These are phyloP conservation scores for Polypterus senegalus DNA, from an alignment of 2,113 vertebrate species.

Conservation along the genomic window DNA sequence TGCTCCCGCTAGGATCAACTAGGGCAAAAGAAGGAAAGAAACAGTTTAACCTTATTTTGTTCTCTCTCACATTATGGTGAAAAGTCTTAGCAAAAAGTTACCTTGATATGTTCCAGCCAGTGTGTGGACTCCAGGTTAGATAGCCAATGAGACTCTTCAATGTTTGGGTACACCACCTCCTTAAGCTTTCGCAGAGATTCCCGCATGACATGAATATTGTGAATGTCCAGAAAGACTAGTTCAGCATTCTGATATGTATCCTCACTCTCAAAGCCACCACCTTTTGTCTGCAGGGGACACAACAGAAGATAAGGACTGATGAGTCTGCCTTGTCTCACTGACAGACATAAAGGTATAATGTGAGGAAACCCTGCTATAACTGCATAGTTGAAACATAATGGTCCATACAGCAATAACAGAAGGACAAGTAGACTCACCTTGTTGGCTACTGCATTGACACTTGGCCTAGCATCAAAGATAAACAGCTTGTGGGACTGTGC, in stretches of 20 bases:
- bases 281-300: slow-evolving; percentile 74
- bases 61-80: neutral
- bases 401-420: neutral
- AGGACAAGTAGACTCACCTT: slow-evolving; percentile 50
- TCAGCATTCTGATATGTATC: slow-evolving; percentile 96
- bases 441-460: slow-evolving; percentile 87
- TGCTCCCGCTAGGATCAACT: slow-evolving; percentile 88
- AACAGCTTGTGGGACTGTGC: slow-evolving; percentile 96
- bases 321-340: no score
- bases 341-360: neutral
- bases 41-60: neutral
- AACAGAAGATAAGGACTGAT: neutral
- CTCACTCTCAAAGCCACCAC: slow-evolving; percentile 91
- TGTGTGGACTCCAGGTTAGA: slow-evolving; percentile 94
- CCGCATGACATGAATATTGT: slow-evolving; percentile 97
- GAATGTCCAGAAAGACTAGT: slow-evolving; percentile 89
- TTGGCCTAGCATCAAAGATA: slow-evolving; percentile 90
- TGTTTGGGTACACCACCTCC: slow-evolving; percentile 89
- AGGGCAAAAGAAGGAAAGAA: neutral
- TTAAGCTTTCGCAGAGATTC: slow-evolving; percentile 88
- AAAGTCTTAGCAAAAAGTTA: slow-evolving; percentile 23
- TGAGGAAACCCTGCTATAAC: neutral
- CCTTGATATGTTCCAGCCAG: slow-evolving; percentile 97
- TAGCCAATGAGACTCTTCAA: slow-evolving; percentile 89
- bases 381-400: no score